Evolutionary conservation across 2,797 vertebrate genomes (phyloP).

Genomic region (Typhlichthys eigenmanni): DNA sequence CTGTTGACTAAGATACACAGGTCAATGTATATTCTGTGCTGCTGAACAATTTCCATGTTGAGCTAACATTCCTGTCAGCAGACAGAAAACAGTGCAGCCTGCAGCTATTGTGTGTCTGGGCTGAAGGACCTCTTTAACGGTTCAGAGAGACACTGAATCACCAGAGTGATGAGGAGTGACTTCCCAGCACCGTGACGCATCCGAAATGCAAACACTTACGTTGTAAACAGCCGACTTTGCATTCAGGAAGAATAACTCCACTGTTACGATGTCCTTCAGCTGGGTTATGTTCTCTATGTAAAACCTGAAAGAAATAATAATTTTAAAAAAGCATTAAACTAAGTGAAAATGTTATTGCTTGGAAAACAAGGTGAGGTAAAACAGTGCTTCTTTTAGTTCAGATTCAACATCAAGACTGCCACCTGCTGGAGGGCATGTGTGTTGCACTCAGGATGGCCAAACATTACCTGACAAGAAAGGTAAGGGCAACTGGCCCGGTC

Average conservation of each 20-base stretch:
- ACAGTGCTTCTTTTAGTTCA: not conserved
- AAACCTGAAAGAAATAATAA: conserved; percentile 55
- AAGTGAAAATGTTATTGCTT: not conserved
- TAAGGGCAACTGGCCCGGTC: conserved; percentile 81
- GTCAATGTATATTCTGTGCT: conserved; percentile 40
- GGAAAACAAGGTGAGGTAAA: not conserved
- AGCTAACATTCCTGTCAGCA: conserved; percentile 52
- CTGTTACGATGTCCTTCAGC: conserved; percentile 93
- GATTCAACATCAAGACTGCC: conserved; percentile 10
- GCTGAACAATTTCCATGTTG: conserved; percentile 35
- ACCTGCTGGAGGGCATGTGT: conserved; percentile 54
- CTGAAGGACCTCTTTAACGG: conserved; percentile 25
- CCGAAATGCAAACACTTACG: conserved; percentile 72
- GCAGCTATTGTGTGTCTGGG: conserved; percentile 48
- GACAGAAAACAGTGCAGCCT: conserved; percentile 52
- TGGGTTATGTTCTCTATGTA: conserved; percentile 97
- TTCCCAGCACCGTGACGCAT: conserved; percentile 19
- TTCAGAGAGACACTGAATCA: conserved; percentile 67
- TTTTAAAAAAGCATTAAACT: conserved; percentile 15
- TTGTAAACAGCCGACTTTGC: conserved; percentile 92
- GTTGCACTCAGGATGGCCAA: conserved; percentile 14
- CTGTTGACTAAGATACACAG: conserved; percentile 18
- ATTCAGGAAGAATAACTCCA: conserved; percentile 97
- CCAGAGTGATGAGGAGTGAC: conserved; percentile 3
- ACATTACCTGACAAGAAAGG: conserved; percentile 91